phyloP scores from a whole-genome alignment of 1,140 invertebrate genomes.

The Drosophila tropicalis region DNA sequence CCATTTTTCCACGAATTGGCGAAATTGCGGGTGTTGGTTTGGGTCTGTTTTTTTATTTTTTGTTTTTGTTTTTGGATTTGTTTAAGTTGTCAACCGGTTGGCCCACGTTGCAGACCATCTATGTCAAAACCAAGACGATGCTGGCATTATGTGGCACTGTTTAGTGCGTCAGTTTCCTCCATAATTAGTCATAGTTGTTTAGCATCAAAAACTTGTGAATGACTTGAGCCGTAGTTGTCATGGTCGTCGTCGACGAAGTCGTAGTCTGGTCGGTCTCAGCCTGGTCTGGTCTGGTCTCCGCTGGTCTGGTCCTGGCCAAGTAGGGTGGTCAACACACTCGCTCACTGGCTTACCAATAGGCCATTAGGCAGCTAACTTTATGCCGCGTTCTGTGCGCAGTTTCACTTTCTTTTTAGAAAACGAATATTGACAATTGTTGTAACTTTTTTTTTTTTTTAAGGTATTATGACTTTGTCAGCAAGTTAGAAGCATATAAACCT shows the following conservation, averaged over 20 bases:
- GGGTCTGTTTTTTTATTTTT: neutral
- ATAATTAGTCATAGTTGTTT: slow-evolving; percentile 82
- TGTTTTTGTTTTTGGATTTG: slow-evolving; percentile 10
- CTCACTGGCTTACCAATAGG: slow-evolving; percentile 37
- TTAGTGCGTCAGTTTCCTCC: slow-evolving; percentile 77
- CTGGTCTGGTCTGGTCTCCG: slow-evolving; percentile 14
- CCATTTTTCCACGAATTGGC: slow-evolving; percentile 75
- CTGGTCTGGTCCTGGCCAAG: slow-evolving; percentile 73
- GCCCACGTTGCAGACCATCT: slow-evolving; percentile 55
- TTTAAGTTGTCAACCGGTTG: slow-evolving; percentile 37
- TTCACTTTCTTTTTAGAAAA: slow-evolving; percentile 82
- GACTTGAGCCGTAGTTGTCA: slow-evolving; percentile 46
- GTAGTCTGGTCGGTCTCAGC: slow-evolving; percentile 12
- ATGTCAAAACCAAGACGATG: slow-evolving; percentile 75
- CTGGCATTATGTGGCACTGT: slow-evolving; percentile 77
- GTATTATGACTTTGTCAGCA: slow-evolving; percentile 1
- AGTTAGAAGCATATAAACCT: neutral
- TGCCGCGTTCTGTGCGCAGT: slow-evolving; percentile 73
- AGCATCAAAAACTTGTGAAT: slow-evolving; percentile 78
- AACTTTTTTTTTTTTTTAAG: slow-evolving; percentile 36
- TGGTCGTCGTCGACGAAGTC: neutral
- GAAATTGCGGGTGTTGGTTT: slow-evolving; percentile 77
- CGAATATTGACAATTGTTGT: slow-evolving; percentile 32
- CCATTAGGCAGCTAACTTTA: slow-evolving; percentile 70
- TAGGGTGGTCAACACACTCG: slow-evolving; percentile 53